Base-by-base conservation (phyloP, 37 sponge, comb jelly and placozoan genomes). In the Aphrocallistes beatrix region DNA sequence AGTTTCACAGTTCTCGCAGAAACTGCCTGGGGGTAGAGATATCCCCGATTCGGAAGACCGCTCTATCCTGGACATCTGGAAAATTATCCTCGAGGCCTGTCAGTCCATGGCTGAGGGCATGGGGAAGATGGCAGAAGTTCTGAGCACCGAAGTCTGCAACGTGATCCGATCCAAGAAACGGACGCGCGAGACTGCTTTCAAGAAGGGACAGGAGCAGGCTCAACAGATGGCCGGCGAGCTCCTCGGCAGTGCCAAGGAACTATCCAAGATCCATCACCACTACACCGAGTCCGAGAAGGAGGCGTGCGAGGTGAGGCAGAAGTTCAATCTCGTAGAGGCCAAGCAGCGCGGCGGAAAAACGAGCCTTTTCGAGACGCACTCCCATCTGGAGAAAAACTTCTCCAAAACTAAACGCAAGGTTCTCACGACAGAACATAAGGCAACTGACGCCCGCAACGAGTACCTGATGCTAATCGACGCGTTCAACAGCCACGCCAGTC, bases 121-220 rank as follows among this genome's bases (percentile, higher is more conserved):
- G 75, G 75, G 75, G 3, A 60, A 60, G 21, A 60, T 60, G n/a
- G 10, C 75, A 3, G 75, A 60, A 60, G 21, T 13, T 28, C 75
- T 60, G n/a, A 32, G 28, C 6, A 60, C 10, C n/a, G 75, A 60
- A 6, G 75, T 60, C n/a, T 60, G 75, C n/a, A 60, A 60, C n/a
- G 34, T 60, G 8, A 60, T 60, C 34, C 75, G 75, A 8, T 60
- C 75, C 17, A 60, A 60, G 75, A 3, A 30, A 30, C 10, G 21
- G n/a, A 6, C 75, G 3, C 75, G 75, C 32, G 75, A 60, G 75
- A 13, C 34, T 1, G 25, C 75, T 30, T 60, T 60, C 75, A 60
- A 60, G 75, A 60, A 28, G 75, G 75, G 75, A 19, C 75, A 60
- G 34, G 75, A 60, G n/a, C 75, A 60, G 34, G 75, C 75, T 60